A percentile compares a stretch with the other conserved stretches of the same genome.
Conservation (phyloP, 2,797 vertebrate species). For the Aythya fuligula region DNA sequence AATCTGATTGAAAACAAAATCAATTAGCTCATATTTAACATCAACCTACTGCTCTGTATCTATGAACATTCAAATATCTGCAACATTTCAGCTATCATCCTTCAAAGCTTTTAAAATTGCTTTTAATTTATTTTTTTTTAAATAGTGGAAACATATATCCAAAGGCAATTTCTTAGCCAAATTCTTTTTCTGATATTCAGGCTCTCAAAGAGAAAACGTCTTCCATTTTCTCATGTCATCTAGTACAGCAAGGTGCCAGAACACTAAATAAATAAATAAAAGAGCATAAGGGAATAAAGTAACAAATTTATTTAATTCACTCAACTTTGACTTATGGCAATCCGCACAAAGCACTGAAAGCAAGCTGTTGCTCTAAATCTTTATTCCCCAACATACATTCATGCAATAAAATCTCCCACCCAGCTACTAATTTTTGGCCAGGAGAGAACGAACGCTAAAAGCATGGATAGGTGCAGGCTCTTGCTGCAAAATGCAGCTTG, state of each 20-base stretch:
- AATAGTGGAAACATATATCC: background rate
- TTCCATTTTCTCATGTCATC: background rate
- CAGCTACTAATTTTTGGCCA: background rate
- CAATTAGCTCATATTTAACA: background rate
- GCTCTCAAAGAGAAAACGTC: background rate
- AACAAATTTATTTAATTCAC: background rate
- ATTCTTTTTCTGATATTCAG: background rate
- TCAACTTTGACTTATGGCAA: background rate
- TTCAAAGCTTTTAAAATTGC: background rate
- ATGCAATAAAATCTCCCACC: background rate
- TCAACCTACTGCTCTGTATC: background rate
- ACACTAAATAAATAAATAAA: background rate
- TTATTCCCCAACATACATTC: background rate
- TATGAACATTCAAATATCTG: background rate
- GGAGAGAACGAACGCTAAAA: background rate
- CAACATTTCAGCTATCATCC: background rate
- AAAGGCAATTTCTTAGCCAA: constrained; percentile 5
- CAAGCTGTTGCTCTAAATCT: background rate
- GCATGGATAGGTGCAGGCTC: background rate
- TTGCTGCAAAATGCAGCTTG: background rate
- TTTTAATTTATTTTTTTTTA: background rate
- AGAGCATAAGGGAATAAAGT: background rate
- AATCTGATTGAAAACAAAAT: background rate
- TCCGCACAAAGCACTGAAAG: background rate
- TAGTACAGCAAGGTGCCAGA: background rate